These are phyloP conservation scores for Celastrina argiolus DNA, from an alignment of 2,888 invertebrate species.

Conservation along the genomic window DNA sequence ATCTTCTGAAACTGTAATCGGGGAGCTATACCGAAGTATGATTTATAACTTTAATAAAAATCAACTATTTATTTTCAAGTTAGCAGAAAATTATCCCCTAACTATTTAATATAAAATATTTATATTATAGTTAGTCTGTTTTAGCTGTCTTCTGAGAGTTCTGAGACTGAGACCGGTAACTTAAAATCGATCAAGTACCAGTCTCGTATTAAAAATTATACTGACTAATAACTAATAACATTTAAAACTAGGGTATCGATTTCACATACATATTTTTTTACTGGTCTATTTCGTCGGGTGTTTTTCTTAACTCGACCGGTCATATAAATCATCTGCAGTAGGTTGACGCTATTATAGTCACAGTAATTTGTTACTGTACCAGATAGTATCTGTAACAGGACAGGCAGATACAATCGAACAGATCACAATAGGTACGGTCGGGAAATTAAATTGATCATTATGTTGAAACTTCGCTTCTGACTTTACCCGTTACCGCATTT, in stretches of 20 bases:
- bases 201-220: background rate
- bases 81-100: no score
- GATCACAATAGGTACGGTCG: slow-evolving; percentile 14
- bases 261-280: background rate
- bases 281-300: background rate
- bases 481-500: slow-evolving; percentile 5
- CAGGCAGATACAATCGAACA: background rate
- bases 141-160: no score
- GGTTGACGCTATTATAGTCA: slow-evolving; percentile 8
- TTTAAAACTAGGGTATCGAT: slow-evolving; percentile 1
- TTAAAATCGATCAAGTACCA: background rate
- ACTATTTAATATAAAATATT: no score
- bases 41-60: no score
- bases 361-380: slow-evolving; percentile 20
- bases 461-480: slow-evolving; percentile 2
- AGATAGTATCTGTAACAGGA: slow-evolving; percentile 18
- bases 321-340: background rate
- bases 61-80: no score
- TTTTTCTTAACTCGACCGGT: background rate
- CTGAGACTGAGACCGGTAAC: no score
- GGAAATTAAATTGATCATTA: slow-evolving; percentile 1
- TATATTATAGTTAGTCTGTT: no score
- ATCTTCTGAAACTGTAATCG: no score
- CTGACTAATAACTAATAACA: background rate
- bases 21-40: no score